These are phyloP conservation scores for Artibeus lituratus DNA, from an alignment of 2,797 vertebrate genomes.

Conservation along the genomic window DNA sequence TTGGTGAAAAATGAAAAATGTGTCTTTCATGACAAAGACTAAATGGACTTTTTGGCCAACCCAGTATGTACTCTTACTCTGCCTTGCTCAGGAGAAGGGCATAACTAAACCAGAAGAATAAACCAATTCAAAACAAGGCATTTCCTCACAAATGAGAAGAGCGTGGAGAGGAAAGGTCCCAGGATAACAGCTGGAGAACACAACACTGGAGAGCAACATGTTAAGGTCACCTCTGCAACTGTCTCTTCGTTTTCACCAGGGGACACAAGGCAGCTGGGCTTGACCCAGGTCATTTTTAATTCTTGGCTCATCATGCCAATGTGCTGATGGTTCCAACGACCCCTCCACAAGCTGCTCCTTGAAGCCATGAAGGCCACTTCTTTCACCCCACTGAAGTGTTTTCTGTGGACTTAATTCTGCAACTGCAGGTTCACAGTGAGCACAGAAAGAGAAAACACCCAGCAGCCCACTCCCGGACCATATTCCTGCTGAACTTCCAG, in stretches of 20 bases:
- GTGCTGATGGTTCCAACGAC: background rate
- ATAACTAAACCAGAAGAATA: background rate
- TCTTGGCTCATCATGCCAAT: background rate
- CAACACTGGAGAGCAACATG: background rate
- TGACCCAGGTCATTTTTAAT: background rate
- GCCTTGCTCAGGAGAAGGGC: background rate
- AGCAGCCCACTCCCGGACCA: background rate
- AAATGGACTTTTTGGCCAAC: no score
- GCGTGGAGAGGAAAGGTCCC: background rate
- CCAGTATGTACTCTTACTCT: background rate
- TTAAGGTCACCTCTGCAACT: background rate
- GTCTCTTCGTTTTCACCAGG: background rate
- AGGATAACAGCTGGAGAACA: background rate
- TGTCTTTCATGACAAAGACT: no score
- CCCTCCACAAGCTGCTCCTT: background rate
- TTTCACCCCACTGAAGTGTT: background rate
- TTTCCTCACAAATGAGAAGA: background rate
- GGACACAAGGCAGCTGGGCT: background rate
- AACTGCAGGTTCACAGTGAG: background rate
- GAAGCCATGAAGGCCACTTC: background rate
- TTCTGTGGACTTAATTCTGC: background rate
- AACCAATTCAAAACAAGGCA: background rate
- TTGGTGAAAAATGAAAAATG: no score
- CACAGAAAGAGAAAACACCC: background rate
- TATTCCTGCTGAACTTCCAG: background rate